These are phyloP conservation scores for Xenus cinereus DNA, from an alignment of 2,113 vertebrate genomes.

Conservation along the genomic window DNA sequence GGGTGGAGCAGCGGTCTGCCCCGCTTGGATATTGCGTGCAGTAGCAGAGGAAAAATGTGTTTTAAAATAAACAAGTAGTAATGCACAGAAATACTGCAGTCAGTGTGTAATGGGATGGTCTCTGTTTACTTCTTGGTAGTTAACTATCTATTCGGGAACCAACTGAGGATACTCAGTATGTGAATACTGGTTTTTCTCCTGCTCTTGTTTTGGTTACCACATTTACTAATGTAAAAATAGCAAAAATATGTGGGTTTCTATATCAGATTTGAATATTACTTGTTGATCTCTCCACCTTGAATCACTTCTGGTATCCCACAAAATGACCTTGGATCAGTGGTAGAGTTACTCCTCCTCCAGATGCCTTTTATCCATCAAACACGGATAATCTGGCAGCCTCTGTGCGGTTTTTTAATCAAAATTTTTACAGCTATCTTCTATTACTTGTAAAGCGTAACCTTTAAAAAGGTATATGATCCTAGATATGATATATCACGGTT, in stretches of 20 bases:
- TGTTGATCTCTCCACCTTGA: not conserved
- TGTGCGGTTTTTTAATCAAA: not conserved
- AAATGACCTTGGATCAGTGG: not conserved
- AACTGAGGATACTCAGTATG: not conserved
- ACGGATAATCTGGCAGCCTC: not conserved
- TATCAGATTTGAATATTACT: not conserved
- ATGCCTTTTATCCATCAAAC: not conserved
- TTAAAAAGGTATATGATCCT: not conserved
- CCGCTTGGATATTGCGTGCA: accelerated
- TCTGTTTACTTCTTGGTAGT: not conserved
- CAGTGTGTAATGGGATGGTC: not conserved
- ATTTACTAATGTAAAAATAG: not conserved
- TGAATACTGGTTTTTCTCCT: not conserved
- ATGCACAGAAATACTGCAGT: not conserved
- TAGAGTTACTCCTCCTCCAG: not conserved
- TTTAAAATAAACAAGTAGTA: not conserved
- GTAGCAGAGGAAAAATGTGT: not conserved
- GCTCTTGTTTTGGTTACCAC: not conserved
- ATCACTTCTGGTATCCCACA: not conserved
- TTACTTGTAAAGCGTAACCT: not conserved
- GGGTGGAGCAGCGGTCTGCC: not conserved
- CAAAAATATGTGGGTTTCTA: not conserved
- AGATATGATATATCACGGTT: not conserved
- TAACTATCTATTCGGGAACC: not conserved
- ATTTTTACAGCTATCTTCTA: not conserved